phyloP scores from a whole-genome alignment of 1,140 invertebrate species.

The Mylabris phalerata region DNA sequence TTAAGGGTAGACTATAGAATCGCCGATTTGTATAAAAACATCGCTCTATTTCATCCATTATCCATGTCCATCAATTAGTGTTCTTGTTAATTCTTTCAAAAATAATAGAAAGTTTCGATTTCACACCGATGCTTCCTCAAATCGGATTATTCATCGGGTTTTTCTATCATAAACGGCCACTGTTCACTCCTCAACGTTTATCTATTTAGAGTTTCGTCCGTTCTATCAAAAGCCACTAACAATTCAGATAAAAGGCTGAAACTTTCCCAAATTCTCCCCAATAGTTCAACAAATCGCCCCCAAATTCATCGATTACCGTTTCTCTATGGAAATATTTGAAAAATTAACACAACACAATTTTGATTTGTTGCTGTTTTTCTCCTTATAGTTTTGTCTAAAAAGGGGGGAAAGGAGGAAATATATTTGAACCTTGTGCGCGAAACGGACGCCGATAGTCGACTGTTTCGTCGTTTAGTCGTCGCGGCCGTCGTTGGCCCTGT shows the following conservation, averaged over 20 bases:
- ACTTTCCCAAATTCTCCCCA: background rate
- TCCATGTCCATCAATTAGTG: background rate
- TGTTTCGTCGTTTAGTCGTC: conserved; percentile 8
- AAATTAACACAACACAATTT: too few relatives aligned
- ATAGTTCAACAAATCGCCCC: background rate
- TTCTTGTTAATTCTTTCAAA: background rate
- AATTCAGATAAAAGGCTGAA: background rate
- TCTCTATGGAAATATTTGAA: too few relatives aligned
- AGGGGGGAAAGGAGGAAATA: background rate
- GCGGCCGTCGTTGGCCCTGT: background rate
- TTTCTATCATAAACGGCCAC: background rate
- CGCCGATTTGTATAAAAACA: too few relatives aligned
- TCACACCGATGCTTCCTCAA: background rate
- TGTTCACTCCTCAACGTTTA: background rate
- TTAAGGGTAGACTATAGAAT: too few relatives aligned
- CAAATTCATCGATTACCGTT: too few relatives aligned
- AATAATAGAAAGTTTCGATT: background rate
- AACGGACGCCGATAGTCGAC: conserved; percentile 17
- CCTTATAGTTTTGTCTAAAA: too few relatives aligned
- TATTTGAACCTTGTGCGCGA: conserved; percentile 9
- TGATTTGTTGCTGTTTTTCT: too few relatives aligned
- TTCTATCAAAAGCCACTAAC: background rate
- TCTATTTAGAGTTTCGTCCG: background rate
- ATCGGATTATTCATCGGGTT: background rate
- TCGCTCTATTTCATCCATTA: too few relatives aligned